phyloP scores from a whole-genome alignment of 2,113 vertebrate genomes.

The Myiozetetes cayanensis region DNA sequence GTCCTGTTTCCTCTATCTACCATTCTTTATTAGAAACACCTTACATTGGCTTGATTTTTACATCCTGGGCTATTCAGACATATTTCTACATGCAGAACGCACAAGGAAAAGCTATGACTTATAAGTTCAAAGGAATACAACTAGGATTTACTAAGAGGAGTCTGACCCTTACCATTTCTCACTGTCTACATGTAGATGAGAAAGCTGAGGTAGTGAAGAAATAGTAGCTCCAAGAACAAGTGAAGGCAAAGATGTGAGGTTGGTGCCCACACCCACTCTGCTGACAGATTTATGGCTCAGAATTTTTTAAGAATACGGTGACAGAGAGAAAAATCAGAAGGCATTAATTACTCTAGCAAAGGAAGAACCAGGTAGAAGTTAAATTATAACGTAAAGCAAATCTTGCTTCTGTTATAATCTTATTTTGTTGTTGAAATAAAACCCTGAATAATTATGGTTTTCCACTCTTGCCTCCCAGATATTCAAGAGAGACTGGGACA shows the following conservation, averaged over 20 bases:
- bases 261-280: not conserved
- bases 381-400: not conserved
- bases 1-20: not conserved
- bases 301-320: not conserved
- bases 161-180: not conserved
- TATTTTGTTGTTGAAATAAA: not conserved
- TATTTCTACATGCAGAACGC: not conserved
- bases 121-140: not conserved
- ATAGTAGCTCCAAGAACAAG: not conserved
- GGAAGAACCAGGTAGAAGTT: not conserved
- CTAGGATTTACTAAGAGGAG: not conserved
- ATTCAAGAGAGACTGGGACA: not conserved
- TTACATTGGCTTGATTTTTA: not conserved
- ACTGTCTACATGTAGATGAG: not conserved
- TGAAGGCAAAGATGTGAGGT: not conserved
- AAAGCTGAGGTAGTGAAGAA: not conserved
- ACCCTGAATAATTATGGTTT: not conserved
- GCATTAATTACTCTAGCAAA: not conserved
- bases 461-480: not conserved
- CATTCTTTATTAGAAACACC: not conserved
- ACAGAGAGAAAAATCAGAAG: not conserved
- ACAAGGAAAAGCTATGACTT: not conserved
- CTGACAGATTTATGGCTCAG: not conserved
- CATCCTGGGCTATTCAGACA: not conserved
- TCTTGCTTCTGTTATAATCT: not conserved